Percentiles rank a stretch among this genome's conserved stretches.
Evolutionary conservation across 2,797 vertebrate genomes (phyloP).

Genomic region (Sarcoramphus papa): DNA sequence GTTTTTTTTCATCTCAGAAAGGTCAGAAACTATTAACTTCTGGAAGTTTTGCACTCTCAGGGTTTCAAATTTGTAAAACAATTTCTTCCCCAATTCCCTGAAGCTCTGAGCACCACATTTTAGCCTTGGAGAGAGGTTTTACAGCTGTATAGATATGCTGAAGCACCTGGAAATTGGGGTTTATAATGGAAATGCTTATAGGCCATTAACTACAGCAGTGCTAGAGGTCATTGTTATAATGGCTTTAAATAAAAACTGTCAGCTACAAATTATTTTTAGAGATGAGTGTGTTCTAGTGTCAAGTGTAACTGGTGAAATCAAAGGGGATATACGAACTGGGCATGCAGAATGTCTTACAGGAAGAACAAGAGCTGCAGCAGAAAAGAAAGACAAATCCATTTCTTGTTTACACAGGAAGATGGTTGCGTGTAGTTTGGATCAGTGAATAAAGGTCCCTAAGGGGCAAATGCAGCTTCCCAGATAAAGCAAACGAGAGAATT

Average conservation of each 20-base stretch:
- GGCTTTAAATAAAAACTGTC: constrained; percentile 59
- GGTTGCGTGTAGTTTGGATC: background rate
- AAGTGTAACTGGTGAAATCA: constrained; percentile 31
- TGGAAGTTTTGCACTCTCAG: constrained; percentile 8
- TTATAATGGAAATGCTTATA: constrained; percentile 57
- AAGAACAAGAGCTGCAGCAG: background rate
- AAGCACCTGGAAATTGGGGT: constrained; percentile 47
- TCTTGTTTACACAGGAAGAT: background rate
- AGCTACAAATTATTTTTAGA: constrained; percentile 56
- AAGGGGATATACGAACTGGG: background rate
- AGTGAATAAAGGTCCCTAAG: background rate
- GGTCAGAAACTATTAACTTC: constrained; percentile 58
- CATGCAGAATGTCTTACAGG: background rate
- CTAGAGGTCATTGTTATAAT: constrained; percentile 34
- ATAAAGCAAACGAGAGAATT: constrained; percentile 5
- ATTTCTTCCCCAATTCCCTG: constrained; percentile 19
- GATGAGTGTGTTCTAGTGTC: constrained; percentile 18
- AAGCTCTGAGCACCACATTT: constrained; percentile 14
- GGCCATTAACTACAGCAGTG: constrained; percentile 51
- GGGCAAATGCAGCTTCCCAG: constrained; percentile 6
- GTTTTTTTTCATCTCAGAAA: background rate
- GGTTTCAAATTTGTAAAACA: constrained; percentile 31
- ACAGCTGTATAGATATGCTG: constrained; percentile 19
- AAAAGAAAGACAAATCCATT: background rate
- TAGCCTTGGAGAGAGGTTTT: constrained; percentile 34